Conservation (phyloP, 1,140 invertebrate species). For the Penaeus chinensis region DNA sequence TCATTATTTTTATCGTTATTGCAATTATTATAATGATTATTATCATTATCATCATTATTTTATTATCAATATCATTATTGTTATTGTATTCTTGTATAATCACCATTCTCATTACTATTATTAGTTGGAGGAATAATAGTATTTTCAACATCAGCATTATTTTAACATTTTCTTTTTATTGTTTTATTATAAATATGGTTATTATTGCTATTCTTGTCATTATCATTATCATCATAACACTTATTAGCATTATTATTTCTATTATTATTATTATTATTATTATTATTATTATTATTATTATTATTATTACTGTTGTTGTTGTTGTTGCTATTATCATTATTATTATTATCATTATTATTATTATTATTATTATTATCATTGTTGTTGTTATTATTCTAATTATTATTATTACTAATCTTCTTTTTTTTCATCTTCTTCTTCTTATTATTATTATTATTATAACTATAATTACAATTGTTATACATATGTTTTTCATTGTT, state of each 20-base stretch:
- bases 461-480: no score
- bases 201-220: slow-evolving; percentile 26
- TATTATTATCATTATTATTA: no score
- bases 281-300: not conserved
- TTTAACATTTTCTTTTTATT: not conserved
- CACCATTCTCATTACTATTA: not conserved
- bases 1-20: no score
- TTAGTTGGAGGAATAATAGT: not conserved
- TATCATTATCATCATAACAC: slow-evolving; percentile 18
- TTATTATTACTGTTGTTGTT: not conserved
- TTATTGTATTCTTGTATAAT: no score
- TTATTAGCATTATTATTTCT: slow-evolving; percentile 19
- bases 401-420: no score
- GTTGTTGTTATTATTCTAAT: not conserved
- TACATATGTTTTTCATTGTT: no score
- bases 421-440: no score
- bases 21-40: no score
- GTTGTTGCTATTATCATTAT: not conserved
- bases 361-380: no score
- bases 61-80: no score
- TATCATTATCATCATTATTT: no score
- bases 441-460: no score
- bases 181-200: not conserved
- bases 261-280: not conserved
- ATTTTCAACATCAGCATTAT: not conserved